A percentile compares a stretch with the other conserved stretches of the same genome.
These are phyloP conservation scores for Trissoscelio sp. DNA, from an alignment of 2,888 invertebrate species.

Conservation along the genomic window DNA sequence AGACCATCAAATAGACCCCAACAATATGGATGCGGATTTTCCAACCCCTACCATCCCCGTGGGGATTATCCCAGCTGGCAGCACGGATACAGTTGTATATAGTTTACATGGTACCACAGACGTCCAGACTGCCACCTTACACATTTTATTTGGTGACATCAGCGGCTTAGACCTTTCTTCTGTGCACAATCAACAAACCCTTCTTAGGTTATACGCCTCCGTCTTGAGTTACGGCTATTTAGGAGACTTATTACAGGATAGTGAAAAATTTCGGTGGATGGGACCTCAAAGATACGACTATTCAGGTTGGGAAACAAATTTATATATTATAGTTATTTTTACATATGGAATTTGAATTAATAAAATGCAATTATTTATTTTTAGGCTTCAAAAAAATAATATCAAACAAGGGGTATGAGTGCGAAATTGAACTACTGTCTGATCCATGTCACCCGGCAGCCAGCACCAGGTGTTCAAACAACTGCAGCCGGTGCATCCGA, in stretches of 20 bases:
- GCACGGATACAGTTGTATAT: slow-evolving; percentile 91
- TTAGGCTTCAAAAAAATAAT: slow-evolving; percentile 87
- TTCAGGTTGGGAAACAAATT: slow-evolving; percentile 88
- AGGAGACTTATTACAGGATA: slow-evolving; percentile 91
- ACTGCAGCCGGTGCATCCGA: slow-evolving; percentile 83
- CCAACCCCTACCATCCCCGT: slow-evolving; percentile 85
- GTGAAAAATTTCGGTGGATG: slow-evolving; percentile 93
- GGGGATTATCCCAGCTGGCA: slow-evolving; percentile 90
- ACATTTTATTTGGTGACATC: slow-evolving; percentile 91
- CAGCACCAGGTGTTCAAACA: slow-evolving; percentile 84
- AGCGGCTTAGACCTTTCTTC: slow-evolving; percentile 91
- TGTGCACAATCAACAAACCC: slow-evolving; percentile 86
- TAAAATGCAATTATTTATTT: background rate
- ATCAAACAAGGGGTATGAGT: slow-evolving; percentile 87
- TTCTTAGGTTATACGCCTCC: slow-evolving; percentile 89
- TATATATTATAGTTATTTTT: no score
- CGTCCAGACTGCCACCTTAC: slow-evolving; percentile 91
- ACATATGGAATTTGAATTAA: no score
- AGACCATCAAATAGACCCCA: slow-evolving; percentile 85
- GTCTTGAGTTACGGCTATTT: slow-evolving; percentile 93
- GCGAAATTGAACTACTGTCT: slow-evolving; percentile 86
- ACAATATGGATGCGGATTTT: slow-evolving; percentile 84
- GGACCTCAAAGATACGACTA: slow-evolving; percentile 93
- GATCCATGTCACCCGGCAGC: slow-evolving; percentile 83
- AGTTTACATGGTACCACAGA: slow-evolving; percentile 92